Evolutionary conservation across 1,140 invertebrate species (phyloP), one percentile per base, ranked within the genome.

Genomic region (Helicoverpa zea): DNA sequence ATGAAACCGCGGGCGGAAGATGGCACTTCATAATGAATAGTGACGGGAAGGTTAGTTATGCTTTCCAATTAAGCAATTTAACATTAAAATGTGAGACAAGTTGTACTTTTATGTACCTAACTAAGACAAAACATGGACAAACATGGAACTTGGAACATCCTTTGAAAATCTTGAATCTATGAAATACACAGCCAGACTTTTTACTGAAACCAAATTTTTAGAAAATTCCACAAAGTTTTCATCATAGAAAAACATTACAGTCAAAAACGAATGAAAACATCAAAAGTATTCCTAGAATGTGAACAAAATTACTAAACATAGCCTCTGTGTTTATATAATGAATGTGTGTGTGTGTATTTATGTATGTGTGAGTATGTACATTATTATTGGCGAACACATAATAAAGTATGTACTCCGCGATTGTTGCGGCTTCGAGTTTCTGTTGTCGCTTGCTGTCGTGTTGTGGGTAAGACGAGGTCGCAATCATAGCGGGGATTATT

Each of bases 391-490:
- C 29, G 30, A 74, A 59, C 54, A 74, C n/a, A 78, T 79, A 70
- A 58, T 79, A 70, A 79, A 79, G 52, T 78, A 66, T 79, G 52
- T 79, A 29, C 64, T 59, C 13, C n/a, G 64, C 76, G 64, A 79
- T 79, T 79, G 63, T 79, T 79, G 64, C 63, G 76, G 76, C 52
- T 35, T 43, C 49, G 47, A 70, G 29, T 79, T 79, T 68, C 12
- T 61, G 59, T 78, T 78, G 61, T 78, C 75, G 61, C 61, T 78
- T 64, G 61, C 51, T 66, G 75, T 78, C 61, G 59, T 66, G 63
- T 66, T 18, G 56, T 18, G 23, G n/a, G 61, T 56, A 13, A 18
- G 75, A 14, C 13, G 29, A 3, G 75, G 29, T 47, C 4, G 2
- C 11, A 64, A 3, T 66, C 29, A n/a, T 18, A 66, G 75, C 49